Percentiles rank a stretch among this genome's conserved stretches.
Conservation (phyloP, 2,113 vertebrate genomes). For the Grantiella picta region DNA sequence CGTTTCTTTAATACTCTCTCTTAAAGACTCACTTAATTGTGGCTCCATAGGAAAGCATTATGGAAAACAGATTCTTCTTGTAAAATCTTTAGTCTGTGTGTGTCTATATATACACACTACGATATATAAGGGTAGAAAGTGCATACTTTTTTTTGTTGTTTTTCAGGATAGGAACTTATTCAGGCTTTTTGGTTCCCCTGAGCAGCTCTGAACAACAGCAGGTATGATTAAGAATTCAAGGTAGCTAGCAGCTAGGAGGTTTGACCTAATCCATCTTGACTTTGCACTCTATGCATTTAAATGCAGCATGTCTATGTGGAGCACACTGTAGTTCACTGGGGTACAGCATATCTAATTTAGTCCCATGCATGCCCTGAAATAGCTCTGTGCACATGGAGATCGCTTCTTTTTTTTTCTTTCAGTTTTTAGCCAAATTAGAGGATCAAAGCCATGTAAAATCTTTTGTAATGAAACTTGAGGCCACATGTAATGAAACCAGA, state of each 20-base stretch:
- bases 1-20: neutral
- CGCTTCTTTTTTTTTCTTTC: neutral
- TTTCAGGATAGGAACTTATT: neutral
- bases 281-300: neutral
- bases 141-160: neutral
- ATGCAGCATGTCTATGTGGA: neutral
- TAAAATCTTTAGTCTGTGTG: neutral
- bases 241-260: neutral
- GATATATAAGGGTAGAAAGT: neutral
- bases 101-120: neutral
- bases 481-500: conserved; percentile 59
- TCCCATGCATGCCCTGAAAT: neutral
- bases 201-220: neutral
- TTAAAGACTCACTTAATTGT: neutral
- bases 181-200: neutral
- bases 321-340: neutral
- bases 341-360: neutral
- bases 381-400: neutral
- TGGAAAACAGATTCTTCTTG: conserved; percentile 41
- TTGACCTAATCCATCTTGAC: conserved; percentile 8
- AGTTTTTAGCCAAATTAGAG: conserved; percentile 35
- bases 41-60: neutral
- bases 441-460: conserved; percentile 53
- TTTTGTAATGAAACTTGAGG: conserved; percentile 57
- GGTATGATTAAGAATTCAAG: conserved; percentile 10